These are phyloP conservation scores for Setophaga coronata DNA, from an alignment of 2,113 vertebrate species.

Conservation along the genomic window DNA sequence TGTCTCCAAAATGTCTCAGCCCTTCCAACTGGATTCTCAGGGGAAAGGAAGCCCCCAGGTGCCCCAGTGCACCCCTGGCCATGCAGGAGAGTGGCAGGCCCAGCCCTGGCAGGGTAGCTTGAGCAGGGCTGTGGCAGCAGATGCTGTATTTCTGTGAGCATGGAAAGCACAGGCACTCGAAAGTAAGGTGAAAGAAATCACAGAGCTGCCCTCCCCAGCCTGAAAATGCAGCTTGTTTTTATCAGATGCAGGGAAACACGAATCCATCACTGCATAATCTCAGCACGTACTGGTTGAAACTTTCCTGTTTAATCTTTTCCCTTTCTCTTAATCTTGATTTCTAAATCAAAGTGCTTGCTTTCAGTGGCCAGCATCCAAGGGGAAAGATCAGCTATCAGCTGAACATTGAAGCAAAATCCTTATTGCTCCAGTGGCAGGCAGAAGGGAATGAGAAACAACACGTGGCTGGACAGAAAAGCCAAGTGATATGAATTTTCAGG, in stretches of 20 bases:
- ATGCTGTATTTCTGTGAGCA: accelerated
- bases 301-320: constrained; percentile 1
- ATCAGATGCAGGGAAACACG: not conserved
- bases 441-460: not conserved
- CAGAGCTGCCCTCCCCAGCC: not conserved
- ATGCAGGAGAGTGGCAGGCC: not conserved
- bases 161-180: not conserved
- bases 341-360: not conserved
- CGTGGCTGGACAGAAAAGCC: not conserved
- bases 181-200: not conserved
- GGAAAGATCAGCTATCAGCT: constrained; percentile 21
- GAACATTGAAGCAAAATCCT: not conserved
- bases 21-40: not conserved
- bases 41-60: not conserved
- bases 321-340: constrained; percentile 17
- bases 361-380: not conserved
- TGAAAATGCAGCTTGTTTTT: not conserved
- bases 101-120: accelerated
- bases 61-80: accelerated
- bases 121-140: not conserved
- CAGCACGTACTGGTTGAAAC: not conserved
- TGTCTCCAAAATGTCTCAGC: not conserved
- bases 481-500: not conserved
- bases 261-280: constrained; percentile 8
- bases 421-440: not conserved